Evolutionary conservation across 1,140 invertebrate species (phyloP), one percentile per base, ranked within the genome.

Genomic region (Archivesica marissinica): DNA sequence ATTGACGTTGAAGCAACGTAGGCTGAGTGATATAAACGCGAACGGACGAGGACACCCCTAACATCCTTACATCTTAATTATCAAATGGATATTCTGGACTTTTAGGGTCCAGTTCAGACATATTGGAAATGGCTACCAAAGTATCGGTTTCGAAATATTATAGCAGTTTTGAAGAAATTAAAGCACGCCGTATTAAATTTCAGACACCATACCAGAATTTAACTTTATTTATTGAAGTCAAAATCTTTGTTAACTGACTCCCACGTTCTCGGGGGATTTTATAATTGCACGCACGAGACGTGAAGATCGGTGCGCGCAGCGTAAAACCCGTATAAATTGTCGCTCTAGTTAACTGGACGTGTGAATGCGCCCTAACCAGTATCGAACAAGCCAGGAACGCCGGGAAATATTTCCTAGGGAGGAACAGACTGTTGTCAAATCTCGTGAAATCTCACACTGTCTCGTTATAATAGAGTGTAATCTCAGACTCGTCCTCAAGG

Each of bases 331-430:
- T 30, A 64, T 64, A 35, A 64, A 64, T 35, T 64, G 17, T 64
- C 59, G 2, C 28, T 17, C 59, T 64, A 64, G 59, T 64, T 64
- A 64, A 64, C 13, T 3, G 13, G 25, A 70, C 20, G 66, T 70
- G 66, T 44, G 44, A 70, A 70, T 41, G 66, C 25, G 66, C 66
- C 66, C 38, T 70, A 50, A 70, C 66, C 66, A 44, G 44, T 50
- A 70, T 44, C 38, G 44, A 70, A 7, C 59, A 2, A 35, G 30
- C 38, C n/a, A 33, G 25, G 30, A 33, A 20, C 30, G 25, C 15
- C 30, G 54, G 30, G 59, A 64, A 30, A 64, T 64, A 64, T 17
- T 64, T 64, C 30, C 33, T 33, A 25, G 59, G 15, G 59, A 35
- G 30, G 33, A 30, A 20, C 59, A 13, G 30, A 30, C 30, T 64